Evolutionary conservation across 2,888 invertebrate genomes (phyloP), one percentile per base, ranked within the genome.

Genomic region (Lycocerus yunnanus): DNA sequence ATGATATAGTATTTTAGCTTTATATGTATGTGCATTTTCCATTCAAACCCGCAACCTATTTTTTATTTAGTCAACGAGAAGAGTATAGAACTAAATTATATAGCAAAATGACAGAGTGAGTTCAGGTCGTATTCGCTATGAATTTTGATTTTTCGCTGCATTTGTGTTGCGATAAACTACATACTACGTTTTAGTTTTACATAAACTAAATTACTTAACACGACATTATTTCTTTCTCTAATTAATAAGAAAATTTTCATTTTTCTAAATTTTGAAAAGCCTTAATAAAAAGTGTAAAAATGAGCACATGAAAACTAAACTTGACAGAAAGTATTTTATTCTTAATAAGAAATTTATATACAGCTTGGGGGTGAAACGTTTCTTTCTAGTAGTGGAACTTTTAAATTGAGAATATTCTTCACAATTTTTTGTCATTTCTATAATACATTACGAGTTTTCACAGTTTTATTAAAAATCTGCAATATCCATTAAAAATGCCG

Each of bases 261-360:
- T n/a, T 43, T 43, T 43, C 21, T n/a, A n/a, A n/a, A n/a, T n/a
- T n/a, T n/a, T n/a, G n/a, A n/a, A n/a, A n/a, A n/a, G n/a, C n/a
- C n/a, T n/a, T 43, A 43, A 43, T 72, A 69, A 75, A 75, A 66
- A 70, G 68, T 68, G 65, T 15, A 69, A 68, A 67, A 74, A 77
- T 77, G 74, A 77, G 72, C 74, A 63, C 72, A 70, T 59, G 65
- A 70, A 77, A 74, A 77, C 72, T 69, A 77, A 77, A 77, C 74
- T 77, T 72, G 77, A 75, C 77, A 73, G 75, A 73, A 77, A 77
- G 77, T 75, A 76, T 75, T 77, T 75, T 77, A 70, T 72, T 73
- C 75, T 73, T 77, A 77, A 77, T 77, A 77, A 75, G 77, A 75
- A 77, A 77, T 77, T 77, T 77, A 77, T 77, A 77, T 77, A 77